phyloP scores from a whole-genome alignment of 2,888 invertebrate species.

The Microplitis manilae region DNA sequence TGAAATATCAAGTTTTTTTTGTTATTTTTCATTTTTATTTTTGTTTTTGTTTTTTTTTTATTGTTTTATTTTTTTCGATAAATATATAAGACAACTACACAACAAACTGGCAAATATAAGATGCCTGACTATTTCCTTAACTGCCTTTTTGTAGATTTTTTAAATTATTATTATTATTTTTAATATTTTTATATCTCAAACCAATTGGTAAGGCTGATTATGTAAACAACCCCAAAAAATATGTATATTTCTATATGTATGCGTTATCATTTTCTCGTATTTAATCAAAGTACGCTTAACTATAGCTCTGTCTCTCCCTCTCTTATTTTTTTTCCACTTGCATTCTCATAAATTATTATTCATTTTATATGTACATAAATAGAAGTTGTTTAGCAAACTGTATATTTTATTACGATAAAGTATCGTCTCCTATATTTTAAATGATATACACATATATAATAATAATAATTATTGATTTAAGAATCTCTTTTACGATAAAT shows the following conservation, averaged over 20 bases:
- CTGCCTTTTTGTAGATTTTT: slow-evolving; percentile 53
- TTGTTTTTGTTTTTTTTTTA: background rate
- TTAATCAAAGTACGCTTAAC: slow-evolving; percentile 17
- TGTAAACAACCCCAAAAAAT: slow-evolving; percentile 73
- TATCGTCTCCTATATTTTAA: slow-evolving; percentile 62
- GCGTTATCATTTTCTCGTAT: slow-evolving; percentile 55
- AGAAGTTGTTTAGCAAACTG: slow-evolving; percentile 67
- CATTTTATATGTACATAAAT: slow-evolving; percentile 62
- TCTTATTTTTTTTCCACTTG: slow-evolving; percentile 44
- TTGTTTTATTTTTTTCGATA: slow-evolving; percentile 19
- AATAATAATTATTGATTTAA: slow-evolving; percentile 56
- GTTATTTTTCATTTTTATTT: background rate
- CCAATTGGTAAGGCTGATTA: slow-evolving; percentile 69
- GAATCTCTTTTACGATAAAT: slow-evolving; percentile 57
- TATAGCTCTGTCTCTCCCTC: slow-evolving; percentile 10
- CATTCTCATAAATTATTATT: slow-evolving; percentile 49
- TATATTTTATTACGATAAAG: slow-evolving; percentile 57
- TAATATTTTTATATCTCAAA: slow-evolving; percentile 62
- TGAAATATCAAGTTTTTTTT: slow-evolving; percentile 35
- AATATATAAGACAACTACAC: slow-evolving; percentile 56
- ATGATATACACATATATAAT: slow-evolving; percentile 49
- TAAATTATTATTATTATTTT: slow-evolving; percentile 35
- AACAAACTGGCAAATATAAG: slow-evolving; percentile 60
- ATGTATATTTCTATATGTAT: slow-evolving; percentile 70
- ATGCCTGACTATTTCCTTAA: slow-evolving; percentile 48